Evolutionary conservation across 2,888 invertebrate genomes (phyloP), one percentile per base, ranked within the genome.

Genomic region (Eilema sororculum): DNA sequence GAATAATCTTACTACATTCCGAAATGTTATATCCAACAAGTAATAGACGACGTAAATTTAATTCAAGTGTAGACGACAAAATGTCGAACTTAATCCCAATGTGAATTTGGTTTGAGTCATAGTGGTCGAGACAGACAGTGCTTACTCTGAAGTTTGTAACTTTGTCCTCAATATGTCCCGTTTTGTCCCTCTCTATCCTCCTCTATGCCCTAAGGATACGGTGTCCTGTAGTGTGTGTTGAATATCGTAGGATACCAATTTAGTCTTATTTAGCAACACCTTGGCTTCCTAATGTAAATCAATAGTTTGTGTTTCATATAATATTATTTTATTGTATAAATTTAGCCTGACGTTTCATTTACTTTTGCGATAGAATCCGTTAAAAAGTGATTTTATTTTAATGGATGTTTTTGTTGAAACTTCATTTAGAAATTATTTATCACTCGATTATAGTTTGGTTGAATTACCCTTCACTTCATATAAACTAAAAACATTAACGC

Each of bases 81-180:
- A 87, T 86, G 88, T 90, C 85, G 90, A 89, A 91, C 90, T 90
- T 89, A 90, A 90, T 90, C 87, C 87, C 87, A 77, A 87, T 86
- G 90, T 84, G 90, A 88, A 90, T 91, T 90, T 80, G 73, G 86
- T 78, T 76, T 79, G 78, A 87, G 84, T 86, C 87, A 85, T 78
- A 84, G 88, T 76, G 89, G 89, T 89, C 84, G 87, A 82, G 86
- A 87, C 87, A 88, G 89, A 89, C 90, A 91, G 86, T 90, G 90
- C 91, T 90, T 88, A 89, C 89, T 89, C 84, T 77, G 85, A 89
- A 94, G 92, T 94, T 94, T 90, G 88, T 85, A 93, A 94, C 91
- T 93, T 91, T 84, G 86, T 85, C 84, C 86, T 81, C 68, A 24
- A 64, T 79, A 70, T 74, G 71, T 72, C 77, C 71, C 72, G 75